Percentiles rank a stretch among this genome's conserved stretches.
Evolutionary conservation across 2,797 vertebrate species (phyloP).

Genomic region (Hydrolagus colliei): DNA sequence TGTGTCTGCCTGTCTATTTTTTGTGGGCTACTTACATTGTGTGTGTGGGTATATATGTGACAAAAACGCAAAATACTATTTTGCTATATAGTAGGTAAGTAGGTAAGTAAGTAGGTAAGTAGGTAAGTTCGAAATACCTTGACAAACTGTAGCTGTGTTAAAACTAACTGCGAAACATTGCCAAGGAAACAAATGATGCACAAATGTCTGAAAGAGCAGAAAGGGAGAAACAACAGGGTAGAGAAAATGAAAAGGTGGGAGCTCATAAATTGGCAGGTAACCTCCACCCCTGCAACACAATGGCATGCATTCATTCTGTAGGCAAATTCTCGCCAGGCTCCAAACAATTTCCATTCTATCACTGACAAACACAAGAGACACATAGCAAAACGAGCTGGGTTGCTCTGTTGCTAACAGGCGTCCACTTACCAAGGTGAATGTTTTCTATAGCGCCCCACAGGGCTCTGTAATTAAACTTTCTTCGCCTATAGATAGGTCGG

Average conservation of each 20-base stretch:
- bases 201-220: neutral
- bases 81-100: too few relatives aligned
- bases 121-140: too few relatives aligned
- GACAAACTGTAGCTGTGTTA: too few relatives aligned
- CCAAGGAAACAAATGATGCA: neutral
- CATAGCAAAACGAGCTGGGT: slow-evolving; percentile 19
- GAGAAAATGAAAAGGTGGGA: neutral
- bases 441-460: slow-evolving; percentile 6
- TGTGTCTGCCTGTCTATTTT: too few relatives aligned
- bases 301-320: neutral
- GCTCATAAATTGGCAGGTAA: neutral
- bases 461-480: slow-evolving; percentile 27
- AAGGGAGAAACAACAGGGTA: neutral
- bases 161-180: too few relatives aligned
- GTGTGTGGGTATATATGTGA: too few relatives aligned
- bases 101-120: too few relatives aligned
- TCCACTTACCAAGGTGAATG: slow-evolving; percentile 26
- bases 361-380: neutral
- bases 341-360: slow-evolving; percentile 26
- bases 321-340: neutral
- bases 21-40: too few relatives aligned
- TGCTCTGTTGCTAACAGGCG: slow-evolving; percentile 14
- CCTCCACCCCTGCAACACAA: neutral
- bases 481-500: neutral
- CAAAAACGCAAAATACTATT: too few relatives aligned